A percentile compares a stretch with the other conserved stretches of the same genome.
Conservation (phyloP, 92 coral and sea anemone species). For the Heteractis magnifica region DNA sequence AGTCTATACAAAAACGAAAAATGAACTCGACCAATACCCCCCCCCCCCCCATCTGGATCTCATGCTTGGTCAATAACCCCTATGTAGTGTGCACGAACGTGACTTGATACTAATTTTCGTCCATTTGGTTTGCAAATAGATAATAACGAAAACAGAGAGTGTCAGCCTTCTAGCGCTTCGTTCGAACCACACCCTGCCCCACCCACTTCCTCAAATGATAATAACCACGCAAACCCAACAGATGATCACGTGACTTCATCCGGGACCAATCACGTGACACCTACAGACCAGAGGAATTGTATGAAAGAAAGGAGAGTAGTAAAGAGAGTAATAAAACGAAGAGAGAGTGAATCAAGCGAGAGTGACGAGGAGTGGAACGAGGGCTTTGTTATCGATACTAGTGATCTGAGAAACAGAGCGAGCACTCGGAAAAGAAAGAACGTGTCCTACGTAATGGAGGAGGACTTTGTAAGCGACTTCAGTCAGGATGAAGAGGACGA, state of each 20-base stretch:
- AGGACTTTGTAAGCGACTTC: conserved; percentile 5
- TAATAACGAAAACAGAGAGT: neutral
- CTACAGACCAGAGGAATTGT: neutral
- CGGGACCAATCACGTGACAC: neutral
- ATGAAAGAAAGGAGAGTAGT: neutral
- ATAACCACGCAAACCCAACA: neutral
- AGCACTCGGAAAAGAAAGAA: conserved; percentile 26
- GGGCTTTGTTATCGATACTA: neutral
- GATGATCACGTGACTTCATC: neutral
- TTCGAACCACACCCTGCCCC: neutral
- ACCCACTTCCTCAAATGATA: neutral
- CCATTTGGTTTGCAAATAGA: no score
- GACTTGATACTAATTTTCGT: no score
- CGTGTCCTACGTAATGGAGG: neutral
- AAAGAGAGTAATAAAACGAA: neutral
- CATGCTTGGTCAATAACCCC: no score
- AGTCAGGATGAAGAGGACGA: conserved; percentile 18
- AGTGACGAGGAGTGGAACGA: conserved; percentile 39
- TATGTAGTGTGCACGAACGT: no score
- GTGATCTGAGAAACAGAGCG: conserved; percentile 7
- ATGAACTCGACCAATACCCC: no score
- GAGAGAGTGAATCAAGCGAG: neutral
- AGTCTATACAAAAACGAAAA: no score
- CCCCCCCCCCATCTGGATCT: no score
- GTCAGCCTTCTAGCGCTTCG: neutral